Conservation (phyloP, 35 echinoderm and acorn worm genomes). For the Anneissia japonica region DNA sequence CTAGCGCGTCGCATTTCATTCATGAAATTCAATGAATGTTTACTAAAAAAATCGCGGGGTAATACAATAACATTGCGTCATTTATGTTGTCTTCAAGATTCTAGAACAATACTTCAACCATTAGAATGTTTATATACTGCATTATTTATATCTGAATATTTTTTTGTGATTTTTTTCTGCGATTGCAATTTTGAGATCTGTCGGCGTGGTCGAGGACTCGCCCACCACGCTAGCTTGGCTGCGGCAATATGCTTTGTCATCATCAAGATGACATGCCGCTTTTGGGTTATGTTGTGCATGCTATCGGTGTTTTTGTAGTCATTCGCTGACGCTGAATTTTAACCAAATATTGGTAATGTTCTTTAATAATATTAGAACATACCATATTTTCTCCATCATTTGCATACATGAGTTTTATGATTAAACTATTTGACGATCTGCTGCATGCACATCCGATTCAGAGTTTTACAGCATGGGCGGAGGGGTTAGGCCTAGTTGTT, state of each 20-base stretch:
- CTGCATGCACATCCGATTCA: too few relatives aligned
- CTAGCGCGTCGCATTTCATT: conserved; percentile 1
- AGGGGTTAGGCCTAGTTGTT: too few relatives aligned
- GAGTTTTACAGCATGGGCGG: too few relatives aligned
- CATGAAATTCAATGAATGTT: neutral
- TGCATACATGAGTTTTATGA: too few relatives aligned
- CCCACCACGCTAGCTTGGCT: neutral
- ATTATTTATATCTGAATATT: neutral
- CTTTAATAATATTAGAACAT: too few relatives aligned
- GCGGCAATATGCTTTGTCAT: neutral
- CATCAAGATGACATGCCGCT: too few relatives aligned
- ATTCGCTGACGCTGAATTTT: too few relatives aligned
- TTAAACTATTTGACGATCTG: too few relatives aligned
- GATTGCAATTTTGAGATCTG: neutral
- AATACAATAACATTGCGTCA: neutral
- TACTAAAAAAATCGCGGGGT: neutral
- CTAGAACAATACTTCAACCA: neutral
- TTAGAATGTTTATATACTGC: neutral
- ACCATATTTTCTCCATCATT: too few relatives aligned
- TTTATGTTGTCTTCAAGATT: neutral
- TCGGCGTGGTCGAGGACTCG: neutral
- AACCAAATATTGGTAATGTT: too few relatives aligned
- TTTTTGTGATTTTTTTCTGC: neutral
- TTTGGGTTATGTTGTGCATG: too few relatives aligned
- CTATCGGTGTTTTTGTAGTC: too few relatives aligned